A percentile compares a stretch with the other conserved stretches of the same genome.
Conservation (phyloP, 2,113 vertebrate species). For the Sorex araneus region DNA sequence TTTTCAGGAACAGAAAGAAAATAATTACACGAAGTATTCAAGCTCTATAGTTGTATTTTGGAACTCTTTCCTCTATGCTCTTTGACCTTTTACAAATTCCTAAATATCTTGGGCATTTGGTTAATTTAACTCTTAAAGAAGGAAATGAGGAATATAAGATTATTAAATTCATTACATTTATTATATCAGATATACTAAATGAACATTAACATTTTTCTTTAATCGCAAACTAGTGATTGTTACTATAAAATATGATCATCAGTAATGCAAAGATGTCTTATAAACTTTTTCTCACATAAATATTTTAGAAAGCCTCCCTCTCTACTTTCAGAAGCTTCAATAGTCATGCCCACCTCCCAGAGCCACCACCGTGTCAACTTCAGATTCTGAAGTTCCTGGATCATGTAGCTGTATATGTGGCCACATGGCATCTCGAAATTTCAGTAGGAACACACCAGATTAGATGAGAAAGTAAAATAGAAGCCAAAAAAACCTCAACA, state of each 20-base stretch:
- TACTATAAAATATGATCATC: background rate
- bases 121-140: slow-evolving; percentile 34
- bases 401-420: too few relatives aligned
- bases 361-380: too few relatives aligned
- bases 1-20: background rate
- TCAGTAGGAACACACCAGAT: too few relatives aligned
- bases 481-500: too few relatives aligned
- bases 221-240: background rate
- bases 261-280: background rate
- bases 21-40: background rate
- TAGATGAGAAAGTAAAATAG: too few relatives aligned
- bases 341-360: too few relatives aligned
- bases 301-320: background rate
- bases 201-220: slow-evolving; percentile 9
- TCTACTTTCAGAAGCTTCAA: too few relatives aligned
- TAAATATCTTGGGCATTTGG: background rate
- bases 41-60: background rate
- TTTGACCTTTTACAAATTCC: background rate
- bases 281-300: background rate
- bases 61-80: background rate
- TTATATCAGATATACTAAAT: background rate
- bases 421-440: too few relatives aligned
- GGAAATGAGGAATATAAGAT: background rate
- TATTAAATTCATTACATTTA: background rate
- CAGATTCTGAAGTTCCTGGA: too few relatives aligned